Percentiles rank a stretch among this genome's conserved stretches.
phyloP scores from a whole-genome alignment of 2,888 invertebrate genomes.

The Phasia obesa region DNA sequence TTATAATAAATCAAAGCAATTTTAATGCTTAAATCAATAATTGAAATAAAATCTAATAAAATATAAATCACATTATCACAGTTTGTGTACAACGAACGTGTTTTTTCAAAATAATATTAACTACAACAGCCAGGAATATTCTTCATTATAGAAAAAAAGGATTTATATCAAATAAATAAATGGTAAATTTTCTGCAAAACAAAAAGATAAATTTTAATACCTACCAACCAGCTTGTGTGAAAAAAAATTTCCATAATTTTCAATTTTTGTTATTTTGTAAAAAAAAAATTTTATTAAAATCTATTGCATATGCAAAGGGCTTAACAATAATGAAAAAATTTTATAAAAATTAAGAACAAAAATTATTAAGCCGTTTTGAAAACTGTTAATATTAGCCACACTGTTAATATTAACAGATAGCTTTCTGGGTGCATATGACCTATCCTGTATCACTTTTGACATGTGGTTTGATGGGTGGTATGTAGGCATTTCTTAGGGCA shows the following conservation, averaged over 20 bases:
- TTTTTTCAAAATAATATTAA: neutral
- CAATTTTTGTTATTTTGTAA: neutral
- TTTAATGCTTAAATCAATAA: constrained; percentile 57
- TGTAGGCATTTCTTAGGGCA: no score
- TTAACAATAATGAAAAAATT: no score
- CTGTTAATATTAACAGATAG: no score
- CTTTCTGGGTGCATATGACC: no score
- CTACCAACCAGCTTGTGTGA: constrained; percentile 14
- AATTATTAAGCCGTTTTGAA: no score
- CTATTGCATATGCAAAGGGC: neutral
- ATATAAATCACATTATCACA: constrained; percentile 13
- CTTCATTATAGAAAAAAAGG: constrained; percentile 18
- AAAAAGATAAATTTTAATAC: neutral
- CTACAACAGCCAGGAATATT: constrained; percentile 16
- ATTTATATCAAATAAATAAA: constrained; percentile 60
- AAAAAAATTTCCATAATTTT: neutral
- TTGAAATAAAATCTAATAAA: constrained; percentile 32
- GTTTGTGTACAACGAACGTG: no score
- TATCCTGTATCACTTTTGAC: no score
- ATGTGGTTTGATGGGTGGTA: no score
- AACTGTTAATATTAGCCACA: no score
- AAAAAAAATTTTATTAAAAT: neutral
- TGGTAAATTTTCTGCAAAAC: constrained; percentile 35
- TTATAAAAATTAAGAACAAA: no score
- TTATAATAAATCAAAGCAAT: constrained; percentile 53